Evolutionary conservation across 2,113 vertebrate species (phyloP).

Genomic region (Rhadina sibilatrix): DNA sequence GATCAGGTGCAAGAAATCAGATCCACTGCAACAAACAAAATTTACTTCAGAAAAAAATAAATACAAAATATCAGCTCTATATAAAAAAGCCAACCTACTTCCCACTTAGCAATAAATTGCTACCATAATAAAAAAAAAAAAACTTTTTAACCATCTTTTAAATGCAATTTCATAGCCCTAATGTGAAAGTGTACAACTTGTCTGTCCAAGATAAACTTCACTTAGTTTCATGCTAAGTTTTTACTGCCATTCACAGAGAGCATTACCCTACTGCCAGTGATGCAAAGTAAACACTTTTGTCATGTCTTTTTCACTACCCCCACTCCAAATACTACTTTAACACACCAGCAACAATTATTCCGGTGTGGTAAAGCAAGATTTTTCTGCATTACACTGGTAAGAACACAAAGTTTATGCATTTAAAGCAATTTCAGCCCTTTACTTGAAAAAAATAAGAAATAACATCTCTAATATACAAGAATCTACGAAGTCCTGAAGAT

Average conservation of each 20-base stretch:
- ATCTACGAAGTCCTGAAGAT: constrained; percentile 61
- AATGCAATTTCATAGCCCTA: not conserved
- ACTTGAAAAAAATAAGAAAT: not conserved
- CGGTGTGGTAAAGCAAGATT: not conserved
- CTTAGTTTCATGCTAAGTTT: not conserved
- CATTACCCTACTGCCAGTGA: not conserved
- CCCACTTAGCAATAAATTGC: not conserved
- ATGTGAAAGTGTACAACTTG: not conserved
- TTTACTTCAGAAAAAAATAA: not conserved
- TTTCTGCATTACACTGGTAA: not conserved
- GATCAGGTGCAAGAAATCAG: not conserved
- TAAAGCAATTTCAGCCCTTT: not conserved
- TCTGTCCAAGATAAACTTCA: not conserved
- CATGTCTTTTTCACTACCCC: not conserved
- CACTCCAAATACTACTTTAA: not conserved
- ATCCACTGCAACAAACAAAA: not conserved
- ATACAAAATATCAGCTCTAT: not conserved
- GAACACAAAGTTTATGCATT: not conserved
- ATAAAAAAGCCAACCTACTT: not conserved
- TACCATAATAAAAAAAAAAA: not conserved
- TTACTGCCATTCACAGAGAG: not conserved
- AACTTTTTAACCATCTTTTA: not conserved
- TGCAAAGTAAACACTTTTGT: not conserved
- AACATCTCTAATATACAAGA: not conserved
- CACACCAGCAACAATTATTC: not conserved